Evolutionary conservation across 1,140 invertebrate species (phyloP).

Genomic region (Papilio polytes): DNA sequence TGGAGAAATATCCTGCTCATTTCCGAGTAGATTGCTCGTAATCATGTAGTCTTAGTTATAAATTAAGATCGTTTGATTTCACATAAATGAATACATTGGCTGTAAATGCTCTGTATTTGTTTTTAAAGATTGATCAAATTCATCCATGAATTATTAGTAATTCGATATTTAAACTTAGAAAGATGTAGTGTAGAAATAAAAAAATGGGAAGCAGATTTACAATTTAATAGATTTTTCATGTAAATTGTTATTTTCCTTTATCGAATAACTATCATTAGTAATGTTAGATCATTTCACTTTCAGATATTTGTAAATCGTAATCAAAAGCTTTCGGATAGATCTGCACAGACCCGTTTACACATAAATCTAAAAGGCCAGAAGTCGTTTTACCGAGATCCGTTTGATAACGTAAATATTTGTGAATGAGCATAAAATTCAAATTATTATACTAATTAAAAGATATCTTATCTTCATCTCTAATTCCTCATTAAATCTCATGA

Average conservation of each 20-base stretch:
- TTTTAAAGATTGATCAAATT: no score
- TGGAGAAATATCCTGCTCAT: no score
- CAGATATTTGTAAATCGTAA: conserved; percentile 6
- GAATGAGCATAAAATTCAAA: conserved; percentile 2
- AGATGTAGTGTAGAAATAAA: not conserved
- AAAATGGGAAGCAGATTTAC: not conserved
- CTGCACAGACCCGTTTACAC: not conserved
- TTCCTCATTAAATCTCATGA: not conserved
- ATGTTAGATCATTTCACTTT: not conserved
- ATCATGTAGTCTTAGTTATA: no score
- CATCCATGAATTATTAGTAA: no score
- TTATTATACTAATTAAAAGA: not conserved
- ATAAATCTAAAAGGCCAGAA: not conserved
- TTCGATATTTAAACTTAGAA: not conserved
- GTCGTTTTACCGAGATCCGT: not conserved
- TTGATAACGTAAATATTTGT: not conserved
- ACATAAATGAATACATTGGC: no score
- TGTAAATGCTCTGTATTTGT: no score
- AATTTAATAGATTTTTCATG: not conserved
- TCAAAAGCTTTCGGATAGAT: not conserved
- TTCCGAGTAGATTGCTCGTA: no score
- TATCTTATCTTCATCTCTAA: not conserved
- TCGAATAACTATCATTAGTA: not conserved
- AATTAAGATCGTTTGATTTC: no score
- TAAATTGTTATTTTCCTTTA: not conserved